These are phyloP conservation scores for Stenurella melanura DNA, from an alignment of 2,888 invertebrate genomes.

Conservation along the genomic window DNA sequence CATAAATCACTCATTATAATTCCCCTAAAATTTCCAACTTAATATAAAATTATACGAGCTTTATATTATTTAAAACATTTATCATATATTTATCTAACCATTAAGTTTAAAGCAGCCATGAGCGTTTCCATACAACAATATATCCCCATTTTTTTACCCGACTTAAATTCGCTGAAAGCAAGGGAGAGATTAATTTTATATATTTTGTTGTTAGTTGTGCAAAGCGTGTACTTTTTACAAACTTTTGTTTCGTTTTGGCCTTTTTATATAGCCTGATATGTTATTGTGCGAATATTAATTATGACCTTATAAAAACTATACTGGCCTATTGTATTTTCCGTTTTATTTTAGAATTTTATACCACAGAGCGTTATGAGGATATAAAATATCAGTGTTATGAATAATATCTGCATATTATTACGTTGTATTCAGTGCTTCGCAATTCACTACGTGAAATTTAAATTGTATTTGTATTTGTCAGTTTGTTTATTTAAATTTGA, in stretches of 20 bases:
- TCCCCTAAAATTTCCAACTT: slow-evolving; percentile 9
- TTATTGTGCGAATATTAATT: slow-evolving; percentile 37
- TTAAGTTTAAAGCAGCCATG: slow-evolving; percentile 14
- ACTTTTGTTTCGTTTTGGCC: slow-evolving; percentile 15
- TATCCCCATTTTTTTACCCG: slow-evolving; percentile 7
- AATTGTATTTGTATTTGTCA: slow-evolving; percentile 15
- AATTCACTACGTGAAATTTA: slow-evolving; percentile 12
- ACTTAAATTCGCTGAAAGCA: slow-evolving; percentile 25
- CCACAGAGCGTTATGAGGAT: slow-evolving; percentile 20
- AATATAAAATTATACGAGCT: slow-evolving; percentile 30
- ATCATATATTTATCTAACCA: slow-evolving; percentile 14
- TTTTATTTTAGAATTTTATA: slow-evolving; percentile 31
- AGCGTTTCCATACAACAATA: slow-evolving; percentile 8
- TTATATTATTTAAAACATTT: neutral
- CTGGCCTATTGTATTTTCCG: slow-evolving; percentile 10
- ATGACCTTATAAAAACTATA: slow-evolving; percentile 31
- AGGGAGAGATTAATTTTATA: slow-evolving; percentile 20
- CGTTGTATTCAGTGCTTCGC: slow-evolving; percentile 12
- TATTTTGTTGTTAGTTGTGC: slow-evolving; percentile 15
- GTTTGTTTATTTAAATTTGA: slow-evolving; percentile 19
- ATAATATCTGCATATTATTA: slow-evolving; percentile 40
- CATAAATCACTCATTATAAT: slow-evolving; percentile 27
- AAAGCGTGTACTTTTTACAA: slow-evolving; percentile 24
- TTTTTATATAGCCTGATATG: slow-evolving; percentile 32
- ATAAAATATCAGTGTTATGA: slow-evolving; percentile 37